phyloP scores from a whole-genome alignment of 2,888 invertebrate species.

The Sylvicola fuscatus region DNA sequence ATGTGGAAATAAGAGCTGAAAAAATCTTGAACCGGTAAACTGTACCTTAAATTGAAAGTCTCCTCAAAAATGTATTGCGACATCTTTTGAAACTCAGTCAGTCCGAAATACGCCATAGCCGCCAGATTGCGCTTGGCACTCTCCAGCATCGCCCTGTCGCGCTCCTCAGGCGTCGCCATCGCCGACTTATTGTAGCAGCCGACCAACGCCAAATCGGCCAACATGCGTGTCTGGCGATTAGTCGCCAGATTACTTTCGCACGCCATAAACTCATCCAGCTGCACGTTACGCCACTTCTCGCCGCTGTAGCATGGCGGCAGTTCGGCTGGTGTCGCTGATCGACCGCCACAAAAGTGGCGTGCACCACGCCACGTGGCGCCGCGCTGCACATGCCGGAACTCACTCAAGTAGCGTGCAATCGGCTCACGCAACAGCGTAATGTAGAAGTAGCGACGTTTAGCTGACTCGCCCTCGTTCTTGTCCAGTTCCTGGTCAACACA shows the following conservation, averaged over 20 bases:
- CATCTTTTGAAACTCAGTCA: conserved; percentile 87
- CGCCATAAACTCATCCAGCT: conserved; percentile 71
- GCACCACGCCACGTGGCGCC: conserved; percentile 92
- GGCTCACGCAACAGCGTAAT: conserved; percentile 91
- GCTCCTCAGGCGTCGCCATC: conserved; percentile 52
- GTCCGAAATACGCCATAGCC: conserved; percentile 91
- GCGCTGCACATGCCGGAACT: conserved; percentile 89
- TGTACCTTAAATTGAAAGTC: conserved; percentile 60
- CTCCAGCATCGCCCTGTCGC: conserved; percentile 71
- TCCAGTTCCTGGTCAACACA: conserved; percentile 86
- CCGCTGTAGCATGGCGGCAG: conserved; percentile 66
- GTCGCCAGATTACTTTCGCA: conserved; percentile 89
- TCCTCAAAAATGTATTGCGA: conserved; percentile 89
- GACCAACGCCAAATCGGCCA: conserved; percentile 84
- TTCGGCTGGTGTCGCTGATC: conserved; percentile 57
- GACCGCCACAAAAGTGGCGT: conserved; percentile 49
- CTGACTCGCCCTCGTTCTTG: conserved; percentile 65
- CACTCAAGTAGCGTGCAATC: conserved; percentile 79
- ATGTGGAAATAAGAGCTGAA: too few species aligned
- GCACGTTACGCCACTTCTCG: conserved; percentile 74
- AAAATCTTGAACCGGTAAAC: too few species aligned
- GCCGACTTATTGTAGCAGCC: conserved; percentile 84
- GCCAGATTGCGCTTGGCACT: conserved; percentile 91
- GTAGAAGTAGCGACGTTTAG: conserved; percentile 82
- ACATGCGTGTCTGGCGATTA: conserved; percentile 94